These are phyloP conservation scores for Cantharis rufa DNA, from an alignment of 2,888 invertebrate species.

Conservation along the genomic window DNA sequence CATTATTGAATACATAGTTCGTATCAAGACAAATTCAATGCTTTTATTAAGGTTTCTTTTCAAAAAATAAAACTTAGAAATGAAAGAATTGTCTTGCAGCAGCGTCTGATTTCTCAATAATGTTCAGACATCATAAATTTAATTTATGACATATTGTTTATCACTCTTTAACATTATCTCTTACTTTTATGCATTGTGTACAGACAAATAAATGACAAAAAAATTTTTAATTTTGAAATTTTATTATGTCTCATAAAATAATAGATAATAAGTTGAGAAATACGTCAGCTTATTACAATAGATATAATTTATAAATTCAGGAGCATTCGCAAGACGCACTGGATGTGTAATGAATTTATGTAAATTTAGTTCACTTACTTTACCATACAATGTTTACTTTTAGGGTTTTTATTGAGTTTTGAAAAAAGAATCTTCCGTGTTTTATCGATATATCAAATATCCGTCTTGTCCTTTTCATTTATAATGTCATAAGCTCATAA, in stretches of 20 bases:
- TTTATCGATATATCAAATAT: no score
- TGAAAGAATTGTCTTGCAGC: neutral
- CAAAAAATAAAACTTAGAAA: neutral
- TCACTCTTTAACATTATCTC: neutral
- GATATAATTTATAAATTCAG: neutral
- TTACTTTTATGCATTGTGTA: neutral
- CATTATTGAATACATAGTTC: neutral
- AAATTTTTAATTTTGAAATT: neutral
- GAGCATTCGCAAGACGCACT: neutral
- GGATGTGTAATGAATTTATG: no score
- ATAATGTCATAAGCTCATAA: no score
- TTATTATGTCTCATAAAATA: neutral
- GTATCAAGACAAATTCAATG: neutral
- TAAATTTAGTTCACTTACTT: no score
- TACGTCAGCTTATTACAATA: neutral
- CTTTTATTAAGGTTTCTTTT: neutral
- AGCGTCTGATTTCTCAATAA: neutral
- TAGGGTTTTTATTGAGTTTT: no score
- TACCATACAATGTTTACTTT: no score
- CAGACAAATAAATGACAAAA: neutral
- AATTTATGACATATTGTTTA: neutral
- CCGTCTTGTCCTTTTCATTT: no score
- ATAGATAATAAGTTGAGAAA: neutral
- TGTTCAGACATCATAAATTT: neutral
- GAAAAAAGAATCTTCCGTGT: no score